Conservation (phyloP, 2,888 invertebrate genomes). For the Archips crataeganus region DNA sequence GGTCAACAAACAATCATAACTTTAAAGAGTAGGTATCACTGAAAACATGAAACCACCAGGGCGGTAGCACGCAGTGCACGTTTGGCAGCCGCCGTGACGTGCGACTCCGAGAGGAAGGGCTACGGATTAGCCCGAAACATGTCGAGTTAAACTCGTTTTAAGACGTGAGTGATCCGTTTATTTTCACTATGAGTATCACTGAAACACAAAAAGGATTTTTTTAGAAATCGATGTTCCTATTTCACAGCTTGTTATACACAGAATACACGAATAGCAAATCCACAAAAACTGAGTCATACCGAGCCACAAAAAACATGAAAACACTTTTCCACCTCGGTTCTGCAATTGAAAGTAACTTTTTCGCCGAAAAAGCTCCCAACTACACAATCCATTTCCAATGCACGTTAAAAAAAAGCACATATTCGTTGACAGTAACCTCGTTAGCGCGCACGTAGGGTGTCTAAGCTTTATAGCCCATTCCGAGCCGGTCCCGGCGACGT, state of each 20-base stretch:
- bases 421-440: constrained; percentile 18
- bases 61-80: too few species aligned
- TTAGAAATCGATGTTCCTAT: too few species aligned
- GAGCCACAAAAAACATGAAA: background rate
- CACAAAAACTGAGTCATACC: background rate
- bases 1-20: too few species aligned
- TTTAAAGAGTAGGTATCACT: too few species aligned
- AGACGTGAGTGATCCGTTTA: too few species aligned
- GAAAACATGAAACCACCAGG: too few species aligned
- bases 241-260: background rate
- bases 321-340: background rate
- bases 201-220: too few species aligned
- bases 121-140: too few species aligned
- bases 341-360: background rate
- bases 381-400: constrained; percentile 8
- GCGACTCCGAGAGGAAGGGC: too few species aligned
- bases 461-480: constrained; percentile 47
- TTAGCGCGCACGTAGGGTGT: constrained; percentile 40
- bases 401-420: constrained; percentile 3
- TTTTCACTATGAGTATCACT: too few species aligned
- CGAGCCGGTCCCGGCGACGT: constrained; percentile 42
- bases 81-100: too few species aligned
- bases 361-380: background rate
- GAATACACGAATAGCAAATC: background rate
- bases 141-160: too few species aligned